These are phyloP conservation scores for Caloenas nicobarica DNA, from an alignment of 2,113 vertebrate genomes.

Conservation along the genomic window DNA sequence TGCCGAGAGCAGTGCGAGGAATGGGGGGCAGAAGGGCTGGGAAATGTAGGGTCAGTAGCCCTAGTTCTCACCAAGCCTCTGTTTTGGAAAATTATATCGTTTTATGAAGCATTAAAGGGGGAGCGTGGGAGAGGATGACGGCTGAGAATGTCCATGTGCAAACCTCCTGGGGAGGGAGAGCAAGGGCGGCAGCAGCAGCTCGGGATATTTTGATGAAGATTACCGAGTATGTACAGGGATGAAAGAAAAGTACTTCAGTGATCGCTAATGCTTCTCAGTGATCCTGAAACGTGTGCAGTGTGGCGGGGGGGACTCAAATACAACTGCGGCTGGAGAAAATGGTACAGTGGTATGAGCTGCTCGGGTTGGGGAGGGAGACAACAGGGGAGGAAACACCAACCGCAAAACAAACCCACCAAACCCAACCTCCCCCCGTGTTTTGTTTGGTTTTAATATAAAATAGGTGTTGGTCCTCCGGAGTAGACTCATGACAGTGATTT, in stretches of 20 bases:
- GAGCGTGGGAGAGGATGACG: not conserved
- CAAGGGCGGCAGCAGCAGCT: not conserved
- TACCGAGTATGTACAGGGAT: not conserved
- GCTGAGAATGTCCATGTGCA: not conserved
- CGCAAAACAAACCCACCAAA: not conserved
- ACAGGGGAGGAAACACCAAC: not conserved
- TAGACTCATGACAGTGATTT: not conserved
- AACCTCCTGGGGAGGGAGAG: not conserved
- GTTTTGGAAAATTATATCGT: not conserved
- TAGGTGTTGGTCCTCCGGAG: not conserved
- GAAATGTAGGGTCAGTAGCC: not conserved
- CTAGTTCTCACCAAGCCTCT: not conserved
- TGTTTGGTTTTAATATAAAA: not conserved
- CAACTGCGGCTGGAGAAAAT: not conserved
- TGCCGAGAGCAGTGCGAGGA: not conserved
- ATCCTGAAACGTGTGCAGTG: not conserved
- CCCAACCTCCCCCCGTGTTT: not conserved
- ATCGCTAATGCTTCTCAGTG: not conserved
- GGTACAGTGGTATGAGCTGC: not conserved
- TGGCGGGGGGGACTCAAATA: not conserved
- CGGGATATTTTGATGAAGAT: constrained; percentile 23
- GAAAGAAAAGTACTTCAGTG: not conserved
- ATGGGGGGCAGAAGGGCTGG: not conserved
- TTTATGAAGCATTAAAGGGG: not conserved
- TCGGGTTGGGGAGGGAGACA: not conserved